Evolutionary conservation across 2,888 invertebrate species (phyloP), one percentile per base, ranked within the genome.

Genomic region (Trachelus troglodyta): DNA sequence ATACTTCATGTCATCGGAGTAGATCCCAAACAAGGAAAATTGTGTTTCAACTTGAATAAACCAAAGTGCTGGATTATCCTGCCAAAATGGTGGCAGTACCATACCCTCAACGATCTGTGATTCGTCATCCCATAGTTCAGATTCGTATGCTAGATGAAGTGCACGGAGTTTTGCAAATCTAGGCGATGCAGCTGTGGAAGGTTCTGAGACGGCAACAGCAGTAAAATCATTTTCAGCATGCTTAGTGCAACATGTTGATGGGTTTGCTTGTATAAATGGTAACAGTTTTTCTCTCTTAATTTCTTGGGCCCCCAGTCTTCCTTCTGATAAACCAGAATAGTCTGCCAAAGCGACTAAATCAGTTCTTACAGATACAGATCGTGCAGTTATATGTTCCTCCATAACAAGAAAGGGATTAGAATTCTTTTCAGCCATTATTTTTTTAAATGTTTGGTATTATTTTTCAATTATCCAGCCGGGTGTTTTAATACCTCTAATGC

Each of bases 11-110:
- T 30, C 33, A 37, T 82, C 77, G 15, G 31, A 34, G 23, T 35
- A 76, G 77, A 78, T 73, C 6, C 75, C 31, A 35, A 74, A 68
- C n/a, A 69, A 73, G 34, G 23, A 31, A 76, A 83, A 83, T 23
- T 81, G 76, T 15, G 82, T 71, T 56, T 83, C 83, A 12, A 82
- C 75, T 74, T 81, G 79, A 69, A n/a, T 34, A 34, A 83, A 80
- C 81, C 81, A 83, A 9, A 83, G 74, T 56, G 69, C 40, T 12
- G 78, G 69, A 34, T 80, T 76, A 69, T 69, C 68, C 68, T 78
- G 69, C 81, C 79, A 82, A 75, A 81, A 56, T 23, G 56, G 56
- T 56, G 23, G 56, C 9, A 56, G 56, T 9, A 23, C 23, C 23
- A 56, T 6, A 1, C 56, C 0, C 2, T 23, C 1, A 56, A 1